A percentile compares a stretch with the other conserved stretches of the same genome.
These are phyloP conservation scores for Gephyroberyx darwinii DNA, from an alignment of 2,797 vertebrate genomes.

Conservation along the genomic window DNA sequence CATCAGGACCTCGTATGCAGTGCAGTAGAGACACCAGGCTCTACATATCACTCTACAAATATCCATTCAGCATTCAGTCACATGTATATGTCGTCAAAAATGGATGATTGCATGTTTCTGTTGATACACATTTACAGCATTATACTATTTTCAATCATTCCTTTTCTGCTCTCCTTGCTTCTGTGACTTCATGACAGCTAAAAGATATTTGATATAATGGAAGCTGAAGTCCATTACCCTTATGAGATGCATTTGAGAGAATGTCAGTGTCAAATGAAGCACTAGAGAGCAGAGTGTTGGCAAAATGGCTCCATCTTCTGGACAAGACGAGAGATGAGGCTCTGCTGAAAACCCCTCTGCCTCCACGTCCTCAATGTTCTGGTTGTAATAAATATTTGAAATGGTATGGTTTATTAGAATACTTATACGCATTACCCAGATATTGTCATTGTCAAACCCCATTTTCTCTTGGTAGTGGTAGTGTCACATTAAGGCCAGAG, in stretches of 20 bases:
- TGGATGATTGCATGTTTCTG: no score
- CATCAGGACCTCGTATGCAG: not conserved
- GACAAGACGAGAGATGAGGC: conserved; percentile 41
- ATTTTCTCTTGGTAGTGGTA: no score
- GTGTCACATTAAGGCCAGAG: no score
- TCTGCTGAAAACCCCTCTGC: conserved; percentile 17
- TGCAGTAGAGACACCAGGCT: not conserved
- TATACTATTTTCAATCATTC: conserved; percentile 32
- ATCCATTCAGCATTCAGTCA: conserved; percentile 15
- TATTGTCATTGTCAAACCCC: not conserved
- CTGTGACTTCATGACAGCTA: conserved; percentile 47
- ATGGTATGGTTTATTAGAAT: no score
- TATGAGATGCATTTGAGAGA: conserved; percentile 34
- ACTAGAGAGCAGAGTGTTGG: conserved; percentile 34
- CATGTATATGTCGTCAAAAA: no score
- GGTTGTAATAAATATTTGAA: not conserved
- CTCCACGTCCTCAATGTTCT: conserved; percentile 11
- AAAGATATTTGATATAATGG: conserved; percentile 36
- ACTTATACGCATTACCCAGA: not conserved
- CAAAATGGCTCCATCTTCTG: conserved; percentile 65
- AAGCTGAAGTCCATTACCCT: conserved; percentile 28
- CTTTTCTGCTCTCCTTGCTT: conserved; percentile 21
- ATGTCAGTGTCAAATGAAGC: conserved; percentile 57
- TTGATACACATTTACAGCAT: no score
- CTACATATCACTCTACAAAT: not conserved